Percentiles rank a stretch among this genome's conserved stretches.
phyloP scores from a whole-genome alignment of 2,797 vertebrate genomes.

The Tauraco hartlaubi region DNA sequence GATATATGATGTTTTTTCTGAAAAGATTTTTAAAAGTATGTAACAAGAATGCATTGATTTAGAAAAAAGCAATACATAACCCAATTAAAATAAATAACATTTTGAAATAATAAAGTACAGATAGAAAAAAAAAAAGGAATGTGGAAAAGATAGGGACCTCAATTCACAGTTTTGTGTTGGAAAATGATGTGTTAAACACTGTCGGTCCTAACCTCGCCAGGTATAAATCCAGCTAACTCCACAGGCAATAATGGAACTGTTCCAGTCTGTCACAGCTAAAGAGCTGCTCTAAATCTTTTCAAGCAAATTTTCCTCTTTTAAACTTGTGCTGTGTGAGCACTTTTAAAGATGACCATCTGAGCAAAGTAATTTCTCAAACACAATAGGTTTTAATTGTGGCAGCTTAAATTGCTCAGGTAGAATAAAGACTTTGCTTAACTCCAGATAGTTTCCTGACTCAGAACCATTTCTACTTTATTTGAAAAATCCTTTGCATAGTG shows the following conservation, averaged over 20 bases:
- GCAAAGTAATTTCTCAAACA: background rate
- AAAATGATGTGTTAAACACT: background rate
- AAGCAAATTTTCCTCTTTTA: background rate
- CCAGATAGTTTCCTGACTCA: background rate
- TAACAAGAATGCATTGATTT: background rate
- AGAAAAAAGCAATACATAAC: background rate
- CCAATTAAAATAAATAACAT: background rate
- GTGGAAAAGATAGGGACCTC: background rate
- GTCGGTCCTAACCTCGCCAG: background rate
- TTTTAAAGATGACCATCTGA: background rate
- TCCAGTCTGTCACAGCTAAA: conserved; percentile 22
- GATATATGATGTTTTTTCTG: background rate
- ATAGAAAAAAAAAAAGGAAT: background rate
- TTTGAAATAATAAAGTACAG: background rate
- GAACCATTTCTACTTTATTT: background rate
- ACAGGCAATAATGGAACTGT: background rate
- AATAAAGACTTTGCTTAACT: background rate
- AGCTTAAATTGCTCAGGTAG: background rate
- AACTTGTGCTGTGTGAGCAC: background rate
- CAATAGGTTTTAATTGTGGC: background rate
- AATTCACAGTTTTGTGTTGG: background rate
- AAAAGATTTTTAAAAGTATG: background rate
- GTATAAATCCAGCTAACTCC: conserved; percentile 11
- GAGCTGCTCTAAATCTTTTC: conserved; percentile 11
- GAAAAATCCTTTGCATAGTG: background rate